These are phyloP conservation scores for Pteronura brasiliensis DNA, from an alignment of 2,113 vertebrate species.

Conservation along the genomic window DNA sequence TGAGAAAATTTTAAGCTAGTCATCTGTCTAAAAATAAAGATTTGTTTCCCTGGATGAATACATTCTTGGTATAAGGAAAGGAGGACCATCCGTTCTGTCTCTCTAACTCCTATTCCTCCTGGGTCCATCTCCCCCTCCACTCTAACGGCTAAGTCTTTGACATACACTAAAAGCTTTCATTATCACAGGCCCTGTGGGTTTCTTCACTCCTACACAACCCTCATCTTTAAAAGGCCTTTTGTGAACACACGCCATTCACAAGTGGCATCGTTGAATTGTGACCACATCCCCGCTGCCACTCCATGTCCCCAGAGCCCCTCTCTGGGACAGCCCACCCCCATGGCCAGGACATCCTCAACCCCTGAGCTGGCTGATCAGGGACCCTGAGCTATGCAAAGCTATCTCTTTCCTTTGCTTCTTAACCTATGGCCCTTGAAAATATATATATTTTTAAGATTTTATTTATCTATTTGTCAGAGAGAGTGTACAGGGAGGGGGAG, in stretches of 20 bases:
- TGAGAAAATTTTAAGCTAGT: background rate
- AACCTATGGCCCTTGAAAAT: background rate
- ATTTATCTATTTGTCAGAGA: background rate
- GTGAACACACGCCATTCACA: background rate
- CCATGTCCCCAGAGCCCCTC: background rate
- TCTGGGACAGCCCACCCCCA: background rate
- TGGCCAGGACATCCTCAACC: background rate
- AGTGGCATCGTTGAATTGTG: background rate
- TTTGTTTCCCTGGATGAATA: background rate
- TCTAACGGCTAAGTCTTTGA: background rate
- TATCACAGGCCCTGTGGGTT: background rate
- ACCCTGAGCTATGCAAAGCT: background rate
- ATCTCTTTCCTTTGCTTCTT: background rate
- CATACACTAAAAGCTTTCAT: background rate
- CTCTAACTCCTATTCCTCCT: background rate
- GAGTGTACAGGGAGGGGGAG: background rate
- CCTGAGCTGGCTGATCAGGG: background rate
- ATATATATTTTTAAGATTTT: background rate
- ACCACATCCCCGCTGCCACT: background rate
- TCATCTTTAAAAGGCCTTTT: background rate
- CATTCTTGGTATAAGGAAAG: background rate
- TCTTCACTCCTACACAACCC: background rate
- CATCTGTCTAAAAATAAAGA: constrained; percentile 22
- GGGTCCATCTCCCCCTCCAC: background rate
- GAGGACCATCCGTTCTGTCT: background rate